Conservation (phyloP, 2,113 vertebrate genomes). For the mouse (Mus musculus) region DNA sequence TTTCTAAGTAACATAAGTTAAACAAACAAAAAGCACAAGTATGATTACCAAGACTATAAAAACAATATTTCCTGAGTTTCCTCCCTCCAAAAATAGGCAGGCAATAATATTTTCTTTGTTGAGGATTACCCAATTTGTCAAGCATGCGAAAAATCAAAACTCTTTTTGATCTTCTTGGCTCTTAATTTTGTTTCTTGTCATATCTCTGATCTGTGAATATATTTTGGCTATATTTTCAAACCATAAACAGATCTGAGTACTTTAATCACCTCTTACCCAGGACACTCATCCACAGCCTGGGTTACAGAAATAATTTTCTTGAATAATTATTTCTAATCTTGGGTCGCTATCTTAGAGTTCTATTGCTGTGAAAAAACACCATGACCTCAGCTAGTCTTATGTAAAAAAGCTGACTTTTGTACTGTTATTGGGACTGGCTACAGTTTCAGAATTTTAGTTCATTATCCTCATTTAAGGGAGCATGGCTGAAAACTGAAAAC, state of each 20-base stretch:
- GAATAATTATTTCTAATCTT: background rate
- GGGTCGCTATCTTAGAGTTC: background rate
- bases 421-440: too few relatives aligned
- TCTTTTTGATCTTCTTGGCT: background rate
- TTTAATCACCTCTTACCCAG: background rate
- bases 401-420: too few relatives aligned
- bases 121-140: background rate
- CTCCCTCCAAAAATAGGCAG: background rate
- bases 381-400: too few relatives aligned
- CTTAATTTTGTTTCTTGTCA: background rate
- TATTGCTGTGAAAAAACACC: too few relatives aligned
- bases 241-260: background rate
- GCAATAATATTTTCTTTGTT: background rate
- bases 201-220: background rate
- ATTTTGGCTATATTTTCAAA: background rate
- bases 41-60: background rate
- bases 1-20: too few relatives aligned
- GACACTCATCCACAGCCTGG: accelerated
- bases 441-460: too few relatives aligned
- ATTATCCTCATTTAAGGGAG: background rate
- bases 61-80: background rate
- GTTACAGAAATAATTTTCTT: background rate
- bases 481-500: background rate
- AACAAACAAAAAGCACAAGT: background rate
- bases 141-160: background rate